phyloP scores from a whole-genome alignment of 2,797 vertebrate species.

The Sorex maritimensis region DNA sequence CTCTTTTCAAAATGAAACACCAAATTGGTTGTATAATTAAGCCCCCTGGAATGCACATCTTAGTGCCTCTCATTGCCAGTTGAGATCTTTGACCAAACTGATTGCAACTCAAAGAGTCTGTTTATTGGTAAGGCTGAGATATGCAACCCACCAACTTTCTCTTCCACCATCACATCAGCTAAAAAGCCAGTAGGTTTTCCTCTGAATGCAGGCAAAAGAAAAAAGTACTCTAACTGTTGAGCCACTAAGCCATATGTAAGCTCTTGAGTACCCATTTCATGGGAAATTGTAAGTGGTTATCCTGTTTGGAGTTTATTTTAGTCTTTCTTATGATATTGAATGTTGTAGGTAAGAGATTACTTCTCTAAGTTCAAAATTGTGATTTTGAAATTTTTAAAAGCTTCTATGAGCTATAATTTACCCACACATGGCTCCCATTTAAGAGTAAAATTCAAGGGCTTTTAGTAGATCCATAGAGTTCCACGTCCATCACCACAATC shows the following conservation, averaged over 20 bases:
- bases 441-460: neutral
- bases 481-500: neutral
- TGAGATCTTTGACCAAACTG: neutral
- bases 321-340: conserved; percentile 36
- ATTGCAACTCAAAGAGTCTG: conserved; percentile 34
- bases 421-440: neutral
- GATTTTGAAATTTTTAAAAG: conserved; percentile 20
- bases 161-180: neutral
- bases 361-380: conserved; percentile 47
- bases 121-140: neutral
- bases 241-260: neutral
- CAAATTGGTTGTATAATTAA: neutral
- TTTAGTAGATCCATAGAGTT: conserved; percentile 17
- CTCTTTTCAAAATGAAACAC: conserved; percentile 40
- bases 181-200: neutral
- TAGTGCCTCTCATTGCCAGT: neutral
- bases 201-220: conserved; percentile 16
- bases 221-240: conserved; percentile 13
- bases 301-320: conserved; percentile 20
- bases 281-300: neutral
- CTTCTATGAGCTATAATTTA: conserved; percentile 41
- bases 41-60: neutral
- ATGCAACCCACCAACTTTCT: neutral
- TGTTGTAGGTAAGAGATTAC: neutral
- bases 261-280: conserved; percentile 16